A percentile compares a stretch with the other conserved stretches of the same genome.
Conservation (phyloP, 2,113 vertebrate species). For the Rana temporaria region DNA sequence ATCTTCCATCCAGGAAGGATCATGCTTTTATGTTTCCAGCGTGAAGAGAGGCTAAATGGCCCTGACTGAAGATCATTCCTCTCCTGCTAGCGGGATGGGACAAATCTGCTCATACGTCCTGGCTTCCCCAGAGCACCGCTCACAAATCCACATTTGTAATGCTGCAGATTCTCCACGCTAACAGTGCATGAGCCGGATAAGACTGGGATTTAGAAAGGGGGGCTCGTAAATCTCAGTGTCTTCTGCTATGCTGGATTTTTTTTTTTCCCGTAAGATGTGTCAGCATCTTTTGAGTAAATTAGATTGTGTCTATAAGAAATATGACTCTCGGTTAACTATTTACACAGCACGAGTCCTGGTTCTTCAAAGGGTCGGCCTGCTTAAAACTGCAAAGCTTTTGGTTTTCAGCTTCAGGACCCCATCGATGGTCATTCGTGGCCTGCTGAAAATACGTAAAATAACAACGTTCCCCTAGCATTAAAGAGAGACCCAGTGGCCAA, state of each 20-base stretch:
- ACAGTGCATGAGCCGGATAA: constrained; percentile 55
- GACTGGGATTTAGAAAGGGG: constrained; percentile 30
- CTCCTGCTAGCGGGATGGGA: constrained; percentile 20
- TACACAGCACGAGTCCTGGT: not conserved
- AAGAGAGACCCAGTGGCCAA: no score
- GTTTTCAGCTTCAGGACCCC: no score
- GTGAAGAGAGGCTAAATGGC: constrained; percentile 45
- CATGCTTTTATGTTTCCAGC: constrained; percentile 40
- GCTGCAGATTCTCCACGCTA: constrained; percentile 50
- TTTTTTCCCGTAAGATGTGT: constrained; percentile 37
- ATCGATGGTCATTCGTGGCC: no score
- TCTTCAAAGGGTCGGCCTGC: not conserved
- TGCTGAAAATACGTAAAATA: no score
- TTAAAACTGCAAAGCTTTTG: no score
- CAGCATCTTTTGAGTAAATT: constrained; percentile 47
- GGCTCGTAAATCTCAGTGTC: constrained; percentile 46
- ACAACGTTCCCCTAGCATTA: no score
- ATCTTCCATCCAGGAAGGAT: not conserved
- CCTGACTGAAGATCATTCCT: constrained; percentile 46
- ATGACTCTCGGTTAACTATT: constrained; percentile 33
- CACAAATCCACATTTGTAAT: constrained; percentile 45
- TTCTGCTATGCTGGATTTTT: constrained; percentile 48
- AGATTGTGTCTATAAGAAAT: constrained; percentile 29
- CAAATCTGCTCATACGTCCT: constrained; percentile 39
- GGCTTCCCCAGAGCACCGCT: constrained; percentile 33